Evolutionary conservation across 2,113 vertebrate species (phyloP).

Genomic region (Amphiprion percula): DNA sequence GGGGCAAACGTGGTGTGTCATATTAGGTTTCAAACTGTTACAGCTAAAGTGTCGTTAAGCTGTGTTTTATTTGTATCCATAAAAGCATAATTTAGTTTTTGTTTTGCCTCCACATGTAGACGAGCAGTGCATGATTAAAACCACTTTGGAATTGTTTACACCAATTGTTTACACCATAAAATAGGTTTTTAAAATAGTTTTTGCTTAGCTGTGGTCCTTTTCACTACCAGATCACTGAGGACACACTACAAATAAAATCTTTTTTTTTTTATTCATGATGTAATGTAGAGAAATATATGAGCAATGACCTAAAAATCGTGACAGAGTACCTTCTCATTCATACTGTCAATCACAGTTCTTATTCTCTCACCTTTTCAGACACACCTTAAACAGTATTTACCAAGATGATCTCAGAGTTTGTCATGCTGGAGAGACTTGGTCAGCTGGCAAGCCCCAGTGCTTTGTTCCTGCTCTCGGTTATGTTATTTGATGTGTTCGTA

Average conservation of each 20-base stretch:
- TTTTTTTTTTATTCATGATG: background rate
- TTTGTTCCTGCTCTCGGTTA: conserved; percentile 12
- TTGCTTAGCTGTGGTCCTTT: background rate
- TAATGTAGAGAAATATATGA: conserved; percentile 22
- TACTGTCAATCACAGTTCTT: conserved; percentile 20
- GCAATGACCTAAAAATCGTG: conserved; percentile 28
- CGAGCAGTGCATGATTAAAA: background rate
- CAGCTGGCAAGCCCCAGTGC: conserved; percentile 47
- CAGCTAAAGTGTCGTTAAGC: conserved; percentile 14
- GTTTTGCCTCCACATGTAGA: background rate
- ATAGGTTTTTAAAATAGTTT: background rate
- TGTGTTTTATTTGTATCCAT: conserved; percentile 27
- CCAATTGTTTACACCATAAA: conserved; percentile 29
- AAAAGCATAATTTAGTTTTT: conserved; percentile 16
- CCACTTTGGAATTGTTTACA: conserved; percentile 31
- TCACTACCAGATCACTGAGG: conserved; percentile 1
- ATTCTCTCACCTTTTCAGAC: conserved; percentile 14
- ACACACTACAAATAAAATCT: background rate
- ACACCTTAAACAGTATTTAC: conserved; percentile 16
- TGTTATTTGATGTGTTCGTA: conserved; percentile 45
- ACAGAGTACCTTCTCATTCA: conserved; percentile 35
- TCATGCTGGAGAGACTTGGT: conserved; percentile 60
- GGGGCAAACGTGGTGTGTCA: background rate
- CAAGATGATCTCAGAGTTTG: conserved; percentile 72
- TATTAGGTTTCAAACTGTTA: conserved; percentile 38